Evolutionary conservation across 2,888 invertebrate species (phyloP).

Genomic region (Spodoptera exigua): DNA sequence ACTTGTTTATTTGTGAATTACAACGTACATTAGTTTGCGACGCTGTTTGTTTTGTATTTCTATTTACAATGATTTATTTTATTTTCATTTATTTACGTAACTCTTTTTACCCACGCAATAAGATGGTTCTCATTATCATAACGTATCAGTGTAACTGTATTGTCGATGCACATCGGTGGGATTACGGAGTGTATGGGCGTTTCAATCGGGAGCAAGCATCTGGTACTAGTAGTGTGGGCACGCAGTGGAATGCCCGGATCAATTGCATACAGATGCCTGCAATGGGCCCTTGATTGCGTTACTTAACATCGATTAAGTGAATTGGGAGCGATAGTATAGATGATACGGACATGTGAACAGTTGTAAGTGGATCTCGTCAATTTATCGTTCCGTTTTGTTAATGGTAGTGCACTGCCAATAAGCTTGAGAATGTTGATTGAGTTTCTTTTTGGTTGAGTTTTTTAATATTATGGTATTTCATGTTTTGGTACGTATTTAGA

Average conservation of each 20-base stretch:
- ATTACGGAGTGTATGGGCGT: conserved; percentile 56
- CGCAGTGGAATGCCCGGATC: conserved; percentile 67
- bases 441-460: too few relatives aligned
- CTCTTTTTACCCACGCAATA: conserved; percentile 16
- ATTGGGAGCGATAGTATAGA: conserved; percentile 59
- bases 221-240: conserved; percentile 49
- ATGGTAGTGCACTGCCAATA: background rate
- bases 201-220: conserved; percentile 54
- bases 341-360: conserved; percentile 45
- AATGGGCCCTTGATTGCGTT: conserved; percentile 66
- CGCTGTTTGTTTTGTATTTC: too few relatives aligned
- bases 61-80: background rate
- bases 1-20: too few relatives aligned
- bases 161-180: conserved; percentile 35
- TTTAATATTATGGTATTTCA: too few relatives aligned
- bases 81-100: background rate
- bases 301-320: conserved; percentile 65
- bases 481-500: too few relatives aligned
- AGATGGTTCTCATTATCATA: conserved; percentile 15
- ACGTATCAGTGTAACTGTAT: conserved; percentile 44
- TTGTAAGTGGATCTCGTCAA: conserved; percentile 27
- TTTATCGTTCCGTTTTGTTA: conserved; percentile 9
- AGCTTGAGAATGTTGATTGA: too few relatives aligned
- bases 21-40: background rate
- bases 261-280: conserved; percentile 73